These are phyloP conservation scores for Halocynthia aurantium DNA, from an alignment of 23 tunicate species.

Conservation along the genomic window DNA sequence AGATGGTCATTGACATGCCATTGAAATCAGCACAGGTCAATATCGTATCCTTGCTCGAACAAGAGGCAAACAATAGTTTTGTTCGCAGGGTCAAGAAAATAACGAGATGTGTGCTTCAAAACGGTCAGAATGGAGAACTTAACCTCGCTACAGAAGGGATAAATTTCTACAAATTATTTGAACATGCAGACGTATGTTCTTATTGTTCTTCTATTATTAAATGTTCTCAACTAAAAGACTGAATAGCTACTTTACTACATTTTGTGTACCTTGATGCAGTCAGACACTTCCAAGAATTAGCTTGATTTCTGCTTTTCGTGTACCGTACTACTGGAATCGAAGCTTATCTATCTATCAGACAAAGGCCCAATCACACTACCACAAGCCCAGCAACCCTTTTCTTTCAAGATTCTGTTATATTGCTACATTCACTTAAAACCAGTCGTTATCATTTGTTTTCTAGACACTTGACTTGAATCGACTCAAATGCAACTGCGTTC, in stretches of 20 bases:
- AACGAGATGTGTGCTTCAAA: slow-evolving; percentile 47
- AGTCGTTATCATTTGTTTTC: neutral
- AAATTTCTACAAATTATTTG: slow-evolving; percentile 75
- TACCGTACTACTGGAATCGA: too few relatives aligned
- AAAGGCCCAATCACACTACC: too few relatives aligned
- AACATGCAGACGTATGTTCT: slow-evolving; percentile 62
- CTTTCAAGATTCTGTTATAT: too few relatives aligned
- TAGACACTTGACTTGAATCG: slow-evolving; percentile 60
- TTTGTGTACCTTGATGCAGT: neutral
- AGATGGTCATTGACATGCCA: slow-evolving; percentile 65
- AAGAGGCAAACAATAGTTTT: slow-evolving; percentile 17
- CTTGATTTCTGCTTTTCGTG: too few relatives aligned
- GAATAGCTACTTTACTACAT: neutral
- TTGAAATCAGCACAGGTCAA: slow-evolving; percentile 56
- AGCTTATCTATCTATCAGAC: too few relatives aligned
- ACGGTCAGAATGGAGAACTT: slow-evolving; percentile 8
- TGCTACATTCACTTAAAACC: too few relatives aligned
- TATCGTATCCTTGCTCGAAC: slow-evolving; percentile 43
- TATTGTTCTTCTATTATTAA: neutral
- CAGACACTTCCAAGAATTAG: neutral
- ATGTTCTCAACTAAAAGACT: neutral
- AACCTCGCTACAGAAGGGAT: slow-evolving; percentile 72
- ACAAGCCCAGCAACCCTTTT: too few relatives aligned
- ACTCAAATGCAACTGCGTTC: slow-evolving; percentile 73
- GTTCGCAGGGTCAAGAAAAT: slow-evolving; percentile 44